Base-by-base conservation (phyloP, 2,888 invertebrate species). In the Melieria crassipennis region DNA sequence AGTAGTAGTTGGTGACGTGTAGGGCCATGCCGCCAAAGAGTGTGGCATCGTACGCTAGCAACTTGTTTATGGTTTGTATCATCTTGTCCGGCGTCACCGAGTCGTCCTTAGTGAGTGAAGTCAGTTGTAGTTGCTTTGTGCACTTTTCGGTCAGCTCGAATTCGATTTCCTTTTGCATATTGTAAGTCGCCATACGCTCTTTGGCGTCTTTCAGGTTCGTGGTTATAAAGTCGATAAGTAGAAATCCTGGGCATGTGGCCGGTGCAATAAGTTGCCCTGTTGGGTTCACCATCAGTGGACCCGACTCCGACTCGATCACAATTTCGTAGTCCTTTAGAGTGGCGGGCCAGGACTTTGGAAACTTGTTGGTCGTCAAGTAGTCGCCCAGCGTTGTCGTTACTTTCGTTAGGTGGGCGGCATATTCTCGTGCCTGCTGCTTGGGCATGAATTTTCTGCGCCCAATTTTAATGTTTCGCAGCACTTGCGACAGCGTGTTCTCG, bases 261-360 rank as follows among this genome's bases (percentile, higher is more conserved):
- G 98, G 97, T 1, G 95, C 93, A 74, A 97, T 94, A 81, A 97
- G 93, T 87, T 97, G 96, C 4, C 97, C 98, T 4, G 95, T 95
- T 0, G 96, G 96, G 10, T 96, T 96, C 46, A 98, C 90, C 94
- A 96, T 97, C 70, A 98, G 84, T 0, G 97, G 97, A 0, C 97
- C 97, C 4, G 97, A 94, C 85, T 96, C 97, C 42, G 97, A 84
- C 73, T 97, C 87, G 16, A 88, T 87, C 61, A 81, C 79, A 48
- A 84, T 82, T 74, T 76, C 71, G 82, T 93, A 93, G 81, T 92
- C 89, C 9, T 90, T 88, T 30, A 97, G 88, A 71, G 91, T 90
- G 55, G 89, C 87, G 0, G 96, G 95, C 91, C 96, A 94, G 42
- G 88, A 86, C 61, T 88, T 86, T 0, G 96, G 93, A 86, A 92